Conservation (phyloP, 2,797 vertebrate species). For the Melanotaenia maccullochi region DNA sequence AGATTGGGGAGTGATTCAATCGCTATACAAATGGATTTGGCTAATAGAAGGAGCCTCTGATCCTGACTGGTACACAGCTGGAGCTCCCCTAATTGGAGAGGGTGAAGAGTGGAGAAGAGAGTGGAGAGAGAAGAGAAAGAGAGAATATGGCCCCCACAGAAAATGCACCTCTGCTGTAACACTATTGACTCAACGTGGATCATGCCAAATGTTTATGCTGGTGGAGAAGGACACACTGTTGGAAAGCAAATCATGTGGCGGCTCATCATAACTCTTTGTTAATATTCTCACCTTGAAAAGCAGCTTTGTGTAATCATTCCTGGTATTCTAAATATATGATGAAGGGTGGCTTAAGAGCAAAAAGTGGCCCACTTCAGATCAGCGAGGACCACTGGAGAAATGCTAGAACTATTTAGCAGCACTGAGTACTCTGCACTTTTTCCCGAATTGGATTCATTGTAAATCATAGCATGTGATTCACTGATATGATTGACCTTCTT, state of each 20-base stretch:
- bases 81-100: slow-evolving; percentile 83
- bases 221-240: slow-evolving; percentile 18
- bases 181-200: slow-evolving; percentile 40
- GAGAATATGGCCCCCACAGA: slow-evolving; percentile 64
- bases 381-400: slow-evolving; percentile 64
- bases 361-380: slow-evolving; percentile 61
- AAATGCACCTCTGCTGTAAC: slow-evolving; percentile 62
- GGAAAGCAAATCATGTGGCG: slow-evolving; percentile 28
- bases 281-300: slow-evolving; percentile 34
- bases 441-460: slow-evolving; percentile 40
- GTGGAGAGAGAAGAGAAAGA: slow-evolving; percentile 65
- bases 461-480: slow-evolving; percentile 17
- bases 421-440: slow-evolving; percentile 23
- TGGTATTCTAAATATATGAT: slow-evolving; percentile 65
- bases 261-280: slow-evolving; percentile 23
- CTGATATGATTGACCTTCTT: slow-evolving; percentile 30
- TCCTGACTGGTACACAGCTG: slow-evolving; percentile 84
- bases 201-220: slow-evolving; percentile 50
- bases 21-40: slow-evolving; percentile 84
- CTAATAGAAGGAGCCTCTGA: slow-evolving; percentile 85
- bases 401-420: slow-evolving; percentile 50
- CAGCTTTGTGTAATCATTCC: slow-evolving; percentile 43
- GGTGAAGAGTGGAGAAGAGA: slow-evolving; percentile 73
- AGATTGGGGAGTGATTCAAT: slow-evolving; percentile 84
- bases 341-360: slow-evolving; percentile 38